Evolutionary conservation across 2,888 invertebrate species (phyloP), one percentile per base, ranked within the genome.

Genomic region (Macaria notata): DNA sequence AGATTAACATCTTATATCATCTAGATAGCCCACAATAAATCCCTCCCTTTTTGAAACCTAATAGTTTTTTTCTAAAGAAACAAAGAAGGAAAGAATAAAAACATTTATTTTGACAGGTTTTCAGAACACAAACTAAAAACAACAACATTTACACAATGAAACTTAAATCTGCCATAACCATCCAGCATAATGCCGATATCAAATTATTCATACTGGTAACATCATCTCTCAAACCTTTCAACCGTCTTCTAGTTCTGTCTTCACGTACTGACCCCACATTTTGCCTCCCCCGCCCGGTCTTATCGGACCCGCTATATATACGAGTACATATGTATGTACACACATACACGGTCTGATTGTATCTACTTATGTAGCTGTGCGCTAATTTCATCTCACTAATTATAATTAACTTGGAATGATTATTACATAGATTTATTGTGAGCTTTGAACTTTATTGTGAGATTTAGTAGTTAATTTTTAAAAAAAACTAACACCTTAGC

Each of bases 201-300:
- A 3, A 36, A 2, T 36, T 36, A 0, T 7, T 36, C 33, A 36
- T 7, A 3, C 29, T 6, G 59, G 69, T 65, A 60, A 46, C 61
- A 72, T 36, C 81, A 77, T 31, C 87, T 86, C 83, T 70, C 61
- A 73, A 69, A 31, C 66, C 29, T 68, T 81, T 54, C 52, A 31
- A 83, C 81, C 81, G 88, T 89, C 88, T 89, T 89, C 86, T 76
- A 70, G 66, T 69, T 78, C 81, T 78, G 87, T 90, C 89, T 89
- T 89, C 88, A 88, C 88, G 86, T 85, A 77, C 77, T 71, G 76
- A 71, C 74, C 68, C 72, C 66, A 66, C 75, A 73, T 73, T 71
- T 70, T 69, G 75, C 73, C 75, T 64, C 73, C 71, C 71, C 69
- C 75, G 73, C 75, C 64, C 68, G 81, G 84, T 89, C 89, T 89